phyloP scores from a whole-genome alignment of 2,797 vertebrate genomes.

The Leuciscus waleckii region DNA sequence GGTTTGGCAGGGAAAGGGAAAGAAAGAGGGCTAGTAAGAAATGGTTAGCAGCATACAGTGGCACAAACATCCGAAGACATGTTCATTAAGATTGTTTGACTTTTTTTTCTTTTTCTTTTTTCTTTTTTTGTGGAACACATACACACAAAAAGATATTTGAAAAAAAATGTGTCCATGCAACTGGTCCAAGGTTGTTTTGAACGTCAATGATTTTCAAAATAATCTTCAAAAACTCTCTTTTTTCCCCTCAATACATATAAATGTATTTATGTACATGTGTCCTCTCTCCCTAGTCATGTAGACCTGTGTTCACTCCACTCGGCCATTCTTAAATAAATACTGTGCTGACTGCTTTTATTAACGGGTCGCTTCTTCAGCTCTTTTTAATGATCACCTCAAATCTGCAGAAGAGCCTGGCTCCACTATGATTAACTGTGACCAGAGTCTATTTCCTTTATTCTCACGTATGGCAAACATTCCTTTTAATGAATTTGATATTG shows the following conservation, averaged over 20 bases:
- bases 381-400: constrained; percentile 58
- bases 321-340: constrained; percentile 51
- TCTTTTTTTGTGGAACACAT: background rate
- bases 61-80: constrained; percentile 3
- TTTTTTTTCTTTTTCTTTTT: background rate
- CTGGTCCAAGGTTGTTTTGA: background rate
- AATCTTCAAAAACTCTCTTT: background rate
- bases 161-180: background rate
- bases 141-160: background rate
- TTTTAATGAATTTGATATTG: constrained; percentile 36
- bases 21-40: constrained; percentile 5
- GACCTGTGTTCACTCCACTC: constrained; percentile 18
- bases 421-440: constrained; percentile 39
- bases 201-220: background rate
- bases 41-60: constrained; percentile 12
- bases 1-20: constrained; percentile 59
- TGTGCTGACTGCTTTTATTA: constrained; percentile 57
- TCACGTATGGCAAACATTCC: constrained; percentile 12
- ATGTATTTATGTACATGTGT: constrained; percentile 4
- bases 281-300: constrained; percentile 6
- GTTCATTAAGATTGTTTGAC: background rate
- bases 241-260: background rate
- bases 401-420: constrained; percentile 39
- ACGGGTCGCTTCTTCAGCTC: constrained; percentile 42
- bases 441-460: constrained; percentile 27